phyloP scores from a whole-genome alignment of 2,888 invertebrate species.

The Trissolcus japonicus region DNA sequence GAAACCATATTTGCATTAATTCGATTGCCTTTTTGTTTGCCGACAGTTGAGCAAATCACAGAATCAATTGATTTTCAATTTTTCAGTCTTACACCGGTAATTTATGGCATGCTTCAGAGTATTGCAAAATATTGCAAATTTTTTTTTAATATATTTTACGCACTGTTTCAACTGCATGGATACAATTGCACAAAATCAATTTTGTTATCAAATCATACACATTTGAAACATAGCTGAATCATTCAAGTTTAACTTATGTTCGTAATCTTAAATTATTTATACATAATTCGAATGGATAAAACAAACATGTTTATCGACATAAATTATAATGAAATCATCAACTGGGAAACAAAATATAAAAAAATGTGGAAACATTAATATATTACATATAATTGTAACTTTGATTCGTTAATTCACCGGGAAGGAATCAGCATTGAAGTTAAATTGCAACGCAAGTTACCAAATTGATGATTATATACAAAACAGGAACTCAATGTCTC shows the following conservation, averaged over 20 bases:
- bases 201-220: neutral
- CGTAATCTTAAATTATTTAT: slow-evolving; percentile 26
- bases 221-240: slow-evolving; percentile 5
- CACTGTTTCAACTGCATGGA: slow-evolving; percentile 26
- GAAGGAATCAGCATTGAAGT: neutral
- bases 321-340: slow-evolving; percentile 32
- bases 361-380: slow-evolving; percentile 41
- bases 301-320: slow-evolving; percentile 15
- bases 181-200: slow-evolving; percentile 11
- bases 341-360: slow-evolving; percentile 19
- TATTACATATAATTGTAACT: neutral
- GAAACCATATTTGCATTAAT: neutral
- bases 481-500: slow-evolving; percentile 34
- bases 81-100: slow-evolving; percentile 18
- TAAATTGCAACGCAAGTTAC: slow-evolving; percentile 1
- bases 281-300: slow-evolving; percentile 25
- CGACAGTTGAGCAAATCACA: neutral
- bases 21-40: neutral
- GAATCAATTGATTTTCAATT: neutral
- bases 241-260: slow-evolving; percentile 16
- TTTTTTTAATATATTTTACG: slow-evolving; percentile 1
- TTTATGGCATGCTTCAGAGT: slow-evolving; percentile 48
- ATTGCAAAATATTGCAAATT: slow-evolving; percentile 32
- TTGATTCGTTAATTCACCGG: slow-evolving; percentile 3
- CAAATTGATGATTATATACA: slow-evolving; percentile 15